A percentile compares a stretch with the other conserved stretches of the same genome.
phyloP scores from a whole-genome alignment of 2,888 invertebrate genomes.

The Stenolophus ochropezus region DNA sequence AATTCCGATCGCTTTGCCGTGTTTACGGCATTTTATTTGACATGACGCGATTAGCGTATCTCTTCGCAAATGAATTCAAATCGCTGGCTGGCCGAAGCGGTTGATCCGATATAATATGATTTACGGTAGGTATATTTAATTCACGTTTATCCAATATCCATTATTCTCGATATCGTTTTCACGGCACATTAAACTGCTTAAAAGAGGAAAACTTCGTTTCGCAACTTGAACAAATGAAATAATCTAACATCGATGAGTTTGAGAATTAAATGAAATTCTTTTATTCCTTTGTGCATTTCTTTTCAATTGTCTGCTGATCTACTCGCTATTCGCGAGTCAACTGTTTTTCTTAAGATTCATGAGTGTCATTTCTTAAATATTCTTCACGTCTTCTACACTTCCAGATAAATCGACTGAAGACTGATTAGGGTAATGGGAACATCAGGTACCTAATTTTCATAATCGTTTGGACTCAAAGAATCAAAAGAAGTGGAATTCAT shows the following conservation, averaged over 20 bases:
- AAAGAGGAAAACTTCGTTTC: conserved; percentile 45
- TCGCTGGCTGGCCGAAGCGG: background rate
- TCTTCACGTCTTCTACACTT: background rate
- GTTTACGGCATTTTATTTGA: conserved; percentile 46
- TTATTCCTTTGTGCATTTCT: conserved; percentile 39
- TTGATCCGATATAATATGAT: conserved; percentile 48
- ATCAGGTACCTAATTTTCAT: background rate
- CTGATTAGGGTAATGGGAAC: background rate
- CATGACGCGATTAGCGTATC: conserved; percentile 48
- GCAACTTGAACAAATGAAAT: conserved; percentile 45
- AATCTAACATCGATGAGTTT: conserved; percentile 48
- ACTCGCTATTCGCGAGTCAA: background rate
- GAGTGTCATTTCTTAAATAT: background rate
- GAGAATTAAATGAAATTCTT: conserved; percentile 37
- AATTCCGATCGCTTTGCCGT: conserved; percentile 27
- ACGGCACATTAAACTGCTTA: conserved; percentile 52
- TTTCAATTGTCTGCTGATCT: conserved; percentile 27
- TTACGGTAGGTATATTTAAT: conserved; percentile 52
- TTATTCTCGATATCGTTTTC: conserved; percentile 56
- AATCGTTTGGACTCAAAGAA: background rate
- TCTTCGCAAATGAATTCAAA: conserved; percentile 48
- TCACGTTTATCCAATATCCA: conserved; percentile 55
- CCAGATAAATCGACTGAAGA: background rate
- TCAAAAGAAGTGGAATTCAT: background rate
- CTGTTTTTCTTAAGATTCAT: conserved; percentile 6